Percentiles rank a stretch among this genome's conserved stretches.
phyloP scores from a whole-genome alignment of 1,140 invertebrate genomes.

The Lasioglossum baleicum region DNA sequence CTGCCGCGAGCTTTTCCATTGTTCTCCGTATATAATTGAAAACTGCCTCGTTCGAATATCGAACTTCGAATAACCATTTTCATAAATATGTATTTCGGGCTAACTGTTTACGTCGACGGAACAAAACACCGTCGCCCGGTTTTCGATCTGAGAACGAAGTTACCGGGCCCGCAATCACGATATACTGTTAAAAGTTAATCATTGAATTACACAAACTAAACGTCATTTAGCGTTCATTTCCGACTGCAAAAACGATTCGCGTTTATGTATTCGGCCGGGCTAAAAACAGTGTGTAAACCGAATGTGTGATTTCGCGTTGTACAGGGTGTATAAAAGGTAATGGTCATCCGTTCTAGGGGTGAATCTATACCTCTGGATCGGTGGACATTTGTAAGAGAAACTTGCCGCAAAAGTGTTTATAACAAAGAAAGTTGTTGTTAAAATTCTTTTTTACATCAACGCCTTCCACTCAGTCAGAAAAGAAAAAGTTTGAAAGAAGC shows the following conservation, averaged over 20 bases:
- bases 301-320: neutral
- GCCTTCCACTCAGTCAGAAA: too few relatives aligned
- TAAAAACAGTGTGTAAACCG: neutral
- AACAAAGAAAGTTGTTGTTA: too few relatives aligned
- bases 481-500: too few relatives aligned
- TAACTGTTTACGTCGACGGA: neutral
- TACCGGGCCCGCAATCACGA: neutral
- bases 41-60: constrained; percentile 29
- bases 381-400: too few relatives aligned
- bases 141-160: neutral
- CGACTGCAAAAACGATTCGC: neutral
- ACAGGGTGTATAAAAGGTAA: too few relatives aligned
- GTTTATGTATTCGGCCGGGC: neutral
- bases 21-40: neutral
- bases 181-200: neutral
- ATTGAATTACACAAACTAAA: constrained; percentile 11
- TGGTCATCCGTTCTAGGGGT: too few relatives aligned
- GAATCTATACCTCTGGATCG: too few relatives aligned
- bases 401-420: too few relatives aligned
- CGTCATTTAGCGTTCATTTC: neutral
- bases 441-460: too few relatives aligned
- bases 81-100: constrained; percentile 38
- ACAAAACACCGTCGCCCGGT: neutral
- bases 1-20: too few relatives aligned
- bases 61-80: constrained; percentile 36